A percentile compares a stretch with the other conserved stretches of the same genome.
Evolutionary conservation across 2,797 vertebrate genomes (phyloP).

Genomic region (Odontamblyopus rebecca): DNA sequence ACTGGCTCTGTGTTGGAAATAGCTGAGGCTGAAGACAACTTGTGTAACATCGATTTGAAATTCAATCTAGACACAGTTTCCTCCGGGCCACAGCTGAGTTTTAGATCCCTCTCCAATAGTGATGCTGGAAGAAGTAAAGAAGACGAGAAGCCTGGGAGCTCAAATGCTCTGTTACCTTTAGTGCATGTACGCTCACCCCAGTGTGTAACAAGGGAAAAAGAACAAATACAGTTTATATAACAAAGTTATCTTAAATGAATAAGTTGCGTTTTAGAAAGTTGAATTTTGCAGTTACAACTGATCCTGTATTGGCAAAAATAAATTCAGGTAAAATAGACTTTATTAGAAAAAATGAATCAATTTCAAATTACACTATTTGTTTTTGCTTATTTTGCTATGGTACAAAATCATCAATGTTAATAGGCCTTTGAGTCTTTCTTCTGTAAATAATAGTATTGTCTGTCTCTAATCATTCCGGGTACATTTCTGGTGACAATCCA

Average conservation of each 20-base stretch:
- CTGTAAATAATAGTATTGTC: too few relatives aligned
- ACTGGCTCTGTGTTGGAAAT: slow-evolving; percentile 55
- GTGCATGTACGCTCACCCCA: slow-evolving; percentile 9
- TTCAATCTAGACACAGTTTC: slow-evolving; percentile 63
- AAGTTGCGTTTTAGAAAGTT: too few relatives aligned
- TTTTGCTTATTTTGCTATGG: too few relatives aligned
- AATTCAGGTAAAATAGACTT: too few relatives aligned
- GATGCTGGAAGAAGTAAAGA: slow-evolving; percentile 13
- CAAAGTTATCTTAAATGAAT: neutral
- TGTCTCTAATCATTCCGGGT: too few relatives aligned
- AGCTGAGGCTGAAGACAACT: slow-evolving; percentile 60
- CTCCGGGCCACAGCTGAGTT: slow-evolving; percentile 36
- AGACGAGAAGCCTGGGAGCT: slow-evolving; percentile 21
- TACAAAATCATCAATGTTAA: too few relatives aligned
- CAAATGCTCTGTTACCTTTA: slow-evolving; percentile 24
- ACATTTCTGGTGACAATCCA: too few relatives aligned
- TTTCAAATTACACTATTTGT: too few relatives aligned
- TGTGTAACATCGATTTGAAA: slow-evolving; percentile 71
- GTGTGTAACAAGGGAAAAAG: neutral
- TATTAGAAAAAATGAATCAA: too few relatives aligned
- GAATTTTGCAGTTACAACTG: neutral
- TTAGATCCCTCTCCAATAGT: slow-evolving; percentile 45
- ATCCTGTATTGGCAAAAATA: neutral
- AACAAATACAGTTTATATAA: neutral
- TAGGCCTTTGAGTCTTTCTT: too few relatives aligned